Base-by-base conservation (phyloP, 2,797 vertebrate species). In the Balearica regulorum region DNA sequence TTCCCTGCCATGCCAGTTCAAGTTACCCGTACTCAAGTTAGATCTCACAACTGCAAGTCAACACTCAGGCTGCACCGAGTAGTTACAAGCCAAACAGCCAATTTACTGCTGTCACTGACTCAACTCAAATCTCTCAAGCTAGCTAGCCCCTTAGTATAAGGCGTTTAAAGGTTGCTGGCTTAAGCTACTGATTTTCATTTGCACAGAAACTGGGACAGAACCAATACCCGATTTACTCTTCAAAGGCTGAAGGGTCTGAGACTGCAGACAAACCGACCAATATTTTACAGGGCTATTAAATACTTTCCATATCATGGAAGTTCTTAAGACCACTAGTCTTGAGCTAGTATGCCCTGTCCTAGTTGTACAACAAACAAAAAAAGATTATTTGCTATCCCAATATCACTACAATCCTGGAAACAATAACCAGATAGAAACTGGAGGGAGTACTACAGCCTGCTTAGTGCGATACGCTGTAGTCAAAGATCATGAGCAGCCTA, bases 11-110 rank as follows among this genome's bases (percentile, higher is more conserved):
- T 2, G 6, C 19, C 53, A 83, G 44, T 61, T 77, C 68, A 39
- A 77, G 20, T 35, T 55, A 55, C 3, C 4, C 0, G 0, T 21
- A 20, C 54, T 48, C 2, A 0, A 62, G 33, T 65, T 58, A 35
- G 72, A 11, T 55, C 51, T 86, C 68, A 48, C 39, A 82, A 24
- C 28, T 49, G 16, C n/a, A 58, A 53, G 54, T 17, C 75, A 72
- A 28, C 14, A 19, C 49, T 64, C 21, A 20, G 33, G 19, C 57
- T 89, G 62, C 25, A 60, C 16, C 0, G 13, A 29, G 41, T 8
- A 61, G 61, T 16, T 8, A 72, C 35, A 71, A 78, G 31, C 14
- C 43, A 66, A 70, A 46, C 8, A 46, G 20, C 16, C 33, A 44
- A 19, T 71, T 88, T 71, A 37, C 46, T 31, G 64, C 24, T 70